Conservation (phyloP, 2,113 vertebrate species). For the Benitochromis conjunctus region DNA sequence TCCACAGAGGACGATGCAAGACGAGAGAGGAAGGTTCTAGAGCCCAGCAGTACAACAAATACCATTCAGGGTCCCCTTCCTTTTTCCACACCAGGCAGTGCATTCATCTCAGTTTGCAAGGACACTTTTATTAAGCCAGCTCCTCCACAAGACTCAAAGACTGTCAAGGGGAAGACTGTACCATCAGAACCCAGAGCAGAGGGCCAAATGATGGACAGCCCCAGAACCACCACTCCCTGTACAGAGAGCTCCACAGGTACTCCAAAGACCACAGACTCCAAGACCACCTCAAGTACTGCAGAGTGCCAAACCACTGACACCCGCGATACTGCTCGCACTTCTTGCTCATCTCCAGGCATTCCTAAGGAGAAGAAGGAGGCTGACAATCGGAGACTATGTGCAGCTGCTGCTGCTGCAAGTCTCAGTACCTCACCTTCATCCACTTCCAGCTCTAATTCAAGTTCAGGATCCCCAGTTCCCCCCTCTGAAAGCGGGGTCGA, state of each 20-base stretch:
- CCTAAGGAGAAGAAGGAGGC: slow-evolving; percentile 73
- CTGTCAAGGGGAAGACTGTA: neutral
- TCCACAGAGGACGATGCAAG: neutral
- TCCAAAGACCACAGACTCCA: neutral
- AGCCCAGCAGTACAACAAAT: neutral
- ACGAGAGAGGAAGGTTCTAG: slow-evolving; percentile 13
- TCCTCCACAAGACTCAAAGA: slow-evolving; percentile 38
- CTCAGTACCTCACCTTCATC: neutral
- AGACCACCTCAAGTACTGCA: neutral
- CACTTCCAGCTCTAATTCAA: neutral
- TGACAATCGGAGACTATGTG: slow-evolving; percentile 46
- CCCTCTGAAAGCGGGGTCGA: slow-evolving; percentile 59
- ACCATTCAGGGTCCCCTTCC: slow-evolving; percentile 43
- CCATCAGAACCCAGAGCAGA: neutral
- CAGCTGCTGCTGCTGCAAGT: neutral
- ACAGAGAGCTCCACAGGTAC: neutral
- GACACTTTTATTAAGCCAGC: slow-evolving; percentile 59
- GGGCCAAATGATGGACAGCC: neutral
- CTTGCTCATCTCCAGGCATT: slow-evolving; percentile 56
- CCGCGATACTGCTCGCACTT: slow-evolving; percentile 25
- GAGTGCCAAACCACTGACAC: neutral
- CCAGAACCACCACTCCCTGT: neutral
- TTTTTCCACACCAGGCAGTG: slow-evolving; percentile 74
- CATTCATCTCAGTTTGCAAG: slow-evolving; percentile 70
- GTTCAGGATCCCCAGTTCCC: neutral